Base-by-base conservation (phyloP, 2,113 vertebrate species). In the Psammodynastes pulverulentus region DNA sequence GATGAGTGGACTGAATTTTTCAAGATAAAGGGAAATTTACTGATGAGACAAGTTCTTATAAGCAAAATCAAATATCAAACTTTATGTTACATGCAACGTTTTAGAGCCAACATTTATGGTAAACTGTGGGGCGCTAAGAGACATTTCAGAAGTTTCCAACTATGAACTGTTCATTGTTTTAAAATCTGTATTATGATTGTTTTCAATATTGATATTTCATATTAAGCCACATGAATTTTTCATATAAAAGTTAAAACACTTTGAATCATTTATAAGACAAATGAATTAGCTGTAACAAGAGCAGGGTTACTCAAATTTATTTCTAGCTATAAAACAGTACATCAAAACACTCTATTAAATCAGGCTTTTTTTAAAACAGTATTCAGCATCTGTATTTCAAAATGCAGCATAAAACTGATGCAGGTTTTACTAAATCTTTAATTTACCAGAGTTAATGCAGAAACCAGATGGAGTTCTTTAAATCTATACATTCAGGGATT, bases 1-100 rank as follows among this genome's bases (percentile, higher is more conserved):
- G 93, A 90, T 94, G 72, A 95, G 95, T 95, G 92, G 92, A 93
- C 29, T 91, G 90, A 95, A 96, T 92, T 94, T 93, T 21, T 94
- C 94, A 94, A 53, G 88, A 53, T 29, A 94, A 84, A 56, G 54
- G 26, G 0, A 93, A 90, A 95, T 94, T 88, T 45, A 90, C 89
- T 90, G 92, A 92, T 45, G 90, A 88, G 86, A 95, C 67, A 94
- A 93, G 92, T 51, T 48, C 91, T 58, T 26, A 58, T 95, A 92
- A 91, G 46, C 93, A 94, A 58, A 92, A 89, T 58, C 4, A 10
- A 58, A 49, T n/a, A 62, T 21, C 46, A n/a, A 84, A 24, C 7
- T 86, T 89, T 43, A 90, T 88, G 95, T n/a, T 89, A 94, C 89
- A 91, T 96, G 92, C 34, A 89, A 92, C 79, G 91, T 92, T 94